Evolutionary conservation across 2,888 invertebrate genomes (phyloP).

Genomic region (Apamea anceps): DNA sequence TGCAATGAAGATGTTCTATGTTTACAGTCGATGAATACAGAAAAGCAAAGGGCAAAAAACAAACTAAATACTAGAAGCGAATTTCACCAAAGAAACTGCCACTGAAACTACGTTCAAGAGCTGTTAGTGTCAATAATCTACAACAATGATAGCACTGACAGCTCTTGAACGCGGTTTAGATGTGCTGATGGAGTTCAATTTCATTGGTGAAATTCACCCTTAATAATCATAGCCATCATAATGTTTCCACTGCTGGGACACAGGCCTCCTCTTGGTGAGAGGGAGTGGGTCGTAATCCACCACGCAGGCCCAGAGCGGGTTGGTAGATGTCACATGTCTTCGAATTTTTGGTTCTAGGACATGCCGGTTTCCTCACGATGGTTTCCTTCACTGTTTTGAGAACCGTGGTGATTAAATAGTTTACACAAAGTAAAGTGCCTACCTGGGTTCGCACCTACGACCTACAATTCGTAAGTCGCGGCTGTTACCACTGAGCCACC

Average conservation of each 20-base stretch:
- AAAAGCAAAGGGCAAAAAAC: background rate
- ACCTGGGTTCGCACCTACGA: no score
- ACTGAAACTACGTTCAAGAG: background rate
- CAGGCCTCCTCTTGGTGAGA: background rate
- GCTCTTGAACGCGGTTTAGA: background rate
- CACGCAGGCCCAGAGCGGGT: background rate
- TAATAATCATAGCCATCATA: background rate
- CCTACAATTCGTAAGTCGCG: background rate
- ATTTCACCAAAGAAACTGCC: background rate
- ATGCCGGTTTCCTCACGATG: no score
- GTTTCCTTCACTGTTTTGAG: background rate
- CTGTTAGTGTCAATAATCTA: background rate
- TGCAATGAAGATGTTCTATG: slow-evolving; percentile 59
- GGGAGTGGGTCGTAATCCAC: background rate
- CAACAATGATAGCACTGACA: background rate
- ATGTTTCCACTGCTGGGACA: background rate
- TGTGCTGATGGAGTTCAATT: background rate
- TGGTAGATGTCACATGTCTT: no score
- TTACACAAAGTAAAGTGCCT: background rate
- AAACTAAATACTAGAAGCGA: background rate
- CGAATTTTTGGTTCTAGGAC: no score
- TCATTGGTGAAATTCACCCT: background rate
- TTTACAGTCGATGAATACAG: background rate
- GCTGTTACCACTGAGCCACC: background rate
- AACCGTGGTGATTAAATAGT: background rate